Evolutionary conservation across 2,888 invertebrate genomes (phyloP).

Genomic region (Pristionchus mayeri): DNA sequence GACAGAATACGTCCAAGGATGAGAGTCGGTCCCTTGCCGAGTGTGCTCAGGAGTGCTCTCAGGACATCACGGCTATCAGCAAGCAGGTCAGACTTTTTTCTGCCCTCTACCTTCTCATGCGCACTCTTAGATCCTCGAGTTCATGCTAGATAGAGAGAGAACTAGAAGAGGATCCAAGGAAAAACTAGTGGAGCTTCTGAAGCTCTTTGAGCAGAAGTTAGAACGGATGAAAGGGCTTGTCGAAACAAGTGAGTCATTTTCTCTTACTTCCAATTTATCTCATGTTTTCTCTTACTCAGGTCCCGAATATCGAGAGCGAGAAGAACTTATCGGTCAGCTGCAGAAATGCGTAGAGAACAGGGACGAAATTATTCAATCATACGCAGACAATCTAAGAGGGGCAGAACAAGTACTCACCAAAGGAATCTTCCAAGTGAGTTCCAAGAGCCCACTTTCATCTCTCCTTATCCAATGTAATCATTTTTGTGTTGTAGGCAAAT

Average conservation of each 20-base stretch:
- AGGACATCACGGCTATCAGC: slow-evolving; percentile 32
- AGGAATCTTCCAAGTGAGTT: slow-evolving; percentile 42
- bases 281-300: neutral
- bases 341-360: slow-evolving; percentile 49
- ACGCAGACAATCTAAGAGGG: slow-evolving; percentile 39
- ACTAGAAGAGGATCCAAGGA: slow-evolving; percentile 11
- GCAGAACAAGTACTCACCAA: slow-evolving; percentile 44
- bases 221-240: slow-evolving; percentile 27
- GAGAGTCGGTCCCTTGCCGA: slow-evolving; percentile 18
- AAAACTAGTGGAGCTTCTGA: slow-evolving; percentile 5
- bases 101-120: neutral
- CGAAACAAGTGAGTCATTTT: neutral
- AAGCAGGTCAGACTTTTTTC: neutral
- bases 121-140: slow-evolving; percentile 24
- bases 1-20: neutral
- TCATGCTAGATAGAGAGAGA: slow-evolving; percentile 24
- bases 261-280: neutral
- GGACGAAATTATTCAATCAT: slow-evolving; percentile 35
- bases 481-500: slow-evolving; percentile 59
- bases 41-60: slow-evolving; percentile 27
- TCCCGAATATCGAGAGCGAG: slow-evolving; percentile 45
- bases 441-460: too few species aligned
- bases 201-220: slow-evolving; percentile 26
- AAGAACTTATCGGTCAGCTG: slow-evolving; percentile 38
- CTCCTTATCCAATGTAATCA: neutral